Evolutionary conservation across 2,113 vertebrate genomes (phyloP), one percentile per base, ranked within the genome.

Genomic region (Empidonax traillii): DNA sequence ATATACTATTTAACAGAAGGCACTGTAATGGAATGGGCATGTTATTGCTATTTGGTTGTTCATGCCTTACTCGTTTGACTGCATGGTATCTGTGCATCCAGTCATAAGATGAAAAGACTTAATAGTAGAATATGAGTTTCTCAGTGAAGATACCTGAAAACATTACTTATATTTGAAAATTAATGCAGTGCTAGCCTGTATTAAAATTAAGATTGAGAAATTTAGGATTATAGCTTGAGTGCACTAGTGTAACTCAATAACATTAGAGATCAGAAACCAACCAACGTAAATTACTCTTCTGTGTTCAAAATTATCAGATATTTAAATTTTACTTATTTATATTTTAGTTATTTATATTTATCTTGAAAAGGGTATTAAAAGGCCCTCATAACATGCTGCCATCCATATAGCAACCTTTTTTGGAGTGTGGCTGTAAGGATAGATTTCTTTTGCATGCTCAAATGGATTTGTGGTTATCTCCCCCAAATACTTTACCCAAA

Each of bases 81-180:
- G 37, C 15, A 5, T 58, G 25, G 2, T 82, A 5, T 33, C 37
- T 55, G n/a, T n/a, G 77, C 74, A 30, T 75, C 59, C 24, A 76
- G 33, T 49, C 56, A 15, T 27, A 24, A 9, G 24, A 43, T 67
- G 14, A 79, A 85, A 79, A 51, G 56, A 13, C 11, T 25, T 33
- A 0, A 0, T 18, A 28, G 19, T 15, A 62, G 12, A 58, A 13
- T 68, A 22, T 5, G 14, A 78, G 5, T 61, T 93, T 85, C 47
- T 44, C 17, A 21, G 12, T 74, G 68, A 72, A 43, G 15, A 5
- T 71, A 25, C 8, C 35, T 80, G 35, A 18, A 20, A 39, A 59
- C 30, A 9, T 73, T 76, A 6, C 16, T 41, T 59, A 2, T 4
- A 31, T 56, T 78, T 87, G 24, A 67, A 81, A 94, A 65, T 19